phyloP scores from a whole-genome alignment of 30 jellyfish, hydroid and myxozoan species.

The Rhopilema esculentum region DNA sequence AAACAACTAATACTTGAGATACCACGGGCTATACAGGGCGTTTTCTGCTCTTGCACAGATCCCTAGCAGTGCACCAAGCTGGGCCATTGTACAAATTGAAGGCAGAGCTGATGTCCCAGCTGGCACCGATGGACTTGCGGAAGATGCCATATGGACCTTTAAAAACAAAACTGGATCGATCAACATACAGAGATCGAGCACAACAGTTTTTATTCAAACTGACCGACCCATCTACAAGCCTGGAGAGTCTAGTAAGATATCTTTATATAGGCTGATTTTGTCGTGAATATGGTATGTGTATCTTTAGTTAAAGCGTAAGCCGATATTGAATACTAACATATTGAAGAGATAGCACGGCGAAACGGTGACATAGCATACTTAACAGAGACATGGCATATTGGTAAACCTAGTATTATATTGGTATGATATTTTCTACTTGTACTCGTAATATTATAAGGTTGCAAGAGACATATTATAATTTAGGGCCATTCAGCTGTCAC shows the following conservation, averaged over 20 bases:
- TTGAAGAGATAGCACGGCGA: no score
- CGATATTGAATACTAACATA: no score
- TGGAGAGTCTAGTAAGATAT: constrained; percentile 94
- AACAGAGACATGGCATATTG: no score
- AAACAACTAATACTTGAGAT: not conserved
- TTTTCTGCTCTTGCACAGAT: constrained; percentile 21
- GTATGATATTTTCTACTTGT: no score
- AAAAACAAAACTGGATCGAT: constrained; percentile 31
- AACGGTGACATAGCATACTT: no score
- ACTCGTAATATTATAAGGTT: no score
- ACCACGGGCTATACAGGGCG: not conserved
- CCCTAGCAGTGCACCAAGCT: constrained; percentile 39
- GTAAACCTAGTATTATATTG: no score
- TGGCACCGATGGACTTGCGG: constrained; percentile 21
- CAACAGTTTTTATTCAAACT: constrained; percentile 77
- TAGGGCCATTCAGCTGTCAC: no score
- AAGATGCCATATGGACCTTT: constrained; percentile 39
- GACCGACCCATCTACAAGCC: constrained; percentile 98
- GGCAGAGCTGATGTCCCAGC: constrained; percentile 45
- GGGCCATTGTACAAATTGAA: constrained; percentile 19
- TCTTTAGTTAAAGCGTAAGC: no score
- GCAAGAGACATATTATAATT: no score
- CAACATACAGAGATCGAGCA: constrained; percentile 40
- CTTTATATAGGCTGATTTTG: no score
- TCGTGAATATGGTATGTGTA: no score